Evolutionary conservation across 2,113 vertebrate genomes (phyloP).

Genomic region (Corythornis vintsioides): DNA sequence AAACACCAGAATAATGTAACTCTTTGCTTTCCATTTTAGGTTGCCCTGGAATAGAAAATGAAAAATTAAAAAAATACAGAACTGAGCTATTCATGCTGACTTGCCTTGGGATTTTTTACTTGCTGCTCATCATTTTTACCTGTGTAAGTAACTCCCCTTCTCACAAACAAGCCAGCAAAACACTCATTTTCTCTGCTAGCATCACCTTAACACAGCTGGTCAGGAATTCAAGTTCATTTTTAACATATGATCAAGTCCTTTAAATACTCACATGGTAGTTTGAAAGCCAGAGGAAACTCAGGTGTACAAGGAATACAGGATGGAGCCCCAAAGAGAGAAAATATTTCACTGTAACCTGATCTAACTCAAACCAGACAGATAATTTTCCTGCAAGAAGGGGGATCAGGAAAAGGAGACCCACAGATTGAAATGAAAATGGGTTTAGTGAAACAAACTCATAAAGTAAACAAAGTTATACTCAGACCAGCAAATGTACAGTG

Average conservation of each 20-base stretch:
- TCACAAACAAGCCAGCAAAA: neutral
- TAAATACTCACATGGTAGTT: neutral
- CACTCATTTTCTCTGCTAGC: neutral
- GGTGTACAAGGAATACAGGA: neutral
- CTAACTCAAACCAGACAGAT: neutral
- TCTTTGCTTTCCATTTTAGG: constrained; percentile 58
- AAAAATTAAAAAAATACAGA: constrained; percentile 69
- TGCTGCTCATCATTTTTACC: constrained; percentile 79
- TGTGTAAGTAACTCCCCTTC: constrained; percentile 74
- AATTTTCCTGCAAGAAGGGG: neutral
- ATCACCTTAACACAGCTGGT: neutral
- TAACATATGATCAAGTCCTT: neutral
- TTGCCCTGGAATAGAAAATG: constrained; percentile 49
- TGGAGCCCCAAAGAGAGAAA: neutral
- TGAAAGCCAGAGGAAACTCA: neutral
- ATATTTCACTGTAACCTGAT: neutral
- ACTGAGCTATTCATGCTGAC: constrained; percentile 72
- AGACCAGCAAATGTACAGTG: neutral
- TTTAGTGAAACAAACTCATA: neutral
- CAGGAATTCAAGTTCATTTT: neutral
- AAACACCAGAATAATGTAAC: neutral
- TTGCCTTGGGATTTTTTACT: constrained; percentile 76
- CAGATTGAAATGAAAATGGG: neutral
- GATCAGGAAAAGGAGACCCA: neutral
- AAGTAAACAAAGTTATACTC: neutral